These are phyloP conservation scores for Opisthograptis luteolata DNA, from an alignment of 2,888 invertebrate species.

Conservation along the genomic window DNA sequence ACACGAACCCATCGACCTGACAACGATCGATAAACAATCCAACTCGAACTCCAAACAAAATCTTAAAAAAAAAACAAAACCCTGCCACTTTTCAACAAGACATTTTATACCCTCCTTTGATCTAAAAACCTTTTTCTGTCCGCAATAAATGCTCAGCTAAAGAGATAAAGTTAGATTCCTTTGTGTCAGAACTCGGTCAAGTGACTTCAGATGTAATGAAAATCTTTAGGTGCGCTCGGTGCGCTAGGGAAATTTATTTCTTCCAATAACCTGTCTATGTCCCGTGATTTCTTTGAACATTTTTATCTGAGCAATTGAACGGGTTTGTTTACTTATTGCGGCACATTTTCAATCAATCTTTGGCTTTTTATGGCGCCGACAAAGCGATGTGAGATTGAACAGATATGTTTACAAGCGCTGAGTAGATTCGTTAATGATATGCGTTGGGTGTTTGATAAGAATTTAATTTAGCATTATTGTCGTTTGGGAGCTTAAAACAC, in stretches of 20 bases:
- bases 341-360: constrained; percentile 36
- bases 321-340: constrained; percentile 37
- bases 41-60: constrained; percentile 29
- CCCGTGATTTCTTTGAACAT: constrained; percentile 41
- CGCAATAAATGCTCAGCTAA: constrained; percentile 73
- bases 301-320: constrained; percentile 35
- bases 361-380: constrained; percentile 26
- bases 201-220: constrained; percentile 73
- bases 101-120: constrained; percentile 60
- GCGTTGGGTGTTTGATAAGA: constrained; percentile 1
- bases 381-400: constrained; percentile 32
- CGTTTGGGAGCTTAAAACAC: neutral
- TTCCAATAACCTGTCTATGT: constrained; percentile 48
- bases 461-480: constrained; percentile 2
- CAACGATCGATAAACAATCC: constrained; percentile 32
- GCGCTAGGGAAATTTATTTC: constrained; percentile 62
- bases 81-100: constrained; percentile 49
- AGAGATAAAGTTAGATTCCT: constrained; percentile 72
- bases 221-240: constrained; percentile 60
- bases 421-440: constrained; percentile 19
- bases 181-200: constrained; percentile 70
- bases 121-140: constrained; percentile 65
- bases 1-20: no score
- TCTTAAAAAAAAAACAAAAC: constrained; percentile 33
- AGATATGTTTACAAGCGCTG: constrained; percentile 23